These are phyloP conservation scores for Xenentodon cancila DNA, from an alignment of 2,797 vertebrate species.

Conservation along the genomic window DNA sequence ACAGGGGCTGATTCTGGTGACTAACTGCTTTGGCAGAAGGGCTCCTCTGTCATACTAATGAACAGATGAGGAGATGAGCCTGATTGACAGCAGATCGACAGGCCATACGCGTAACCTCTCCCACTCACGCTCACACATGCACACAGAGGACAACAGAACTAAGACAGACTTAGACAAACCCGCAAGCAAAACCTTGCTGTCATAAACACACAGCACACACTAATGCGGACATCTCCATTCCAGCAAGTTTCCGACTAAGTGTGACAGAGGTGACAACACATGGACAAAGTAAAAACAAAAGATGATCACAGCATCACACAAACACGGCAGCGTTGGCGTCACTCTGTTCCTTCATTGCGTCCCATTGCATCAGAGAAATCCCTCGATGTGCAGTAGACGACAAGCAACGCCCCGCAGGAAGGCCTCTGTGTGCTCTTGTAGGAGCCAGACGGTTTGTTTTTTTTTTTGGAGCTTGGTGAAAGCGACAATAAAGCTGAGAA, in stretches of 20 bases:
- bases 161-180: slow-evolving; percentile 14
- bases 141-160: slow-evolving; percentile 27
- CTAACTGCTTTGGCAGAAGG: slow-evolving; percentile 83
- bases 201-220: slow-evolving; percentile 21
- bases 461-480: slow-evolving; percentile 20
- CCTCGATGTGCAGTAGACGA: slow-evolving; percentile 70
- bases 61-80: slow-evolving; percentile 76
- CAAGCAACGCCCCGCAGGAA: slow-evolving; percentile 57
- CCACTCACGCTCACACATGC: slow-evolving; percentile 17
- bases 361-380: slow-evolving; percentile 86
- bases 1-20: slow-evolving; percentile 83
- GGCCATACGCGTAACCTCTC: slow-evolving; percentile 39
- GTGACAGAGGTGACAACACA: slow-evolving; percentile 44
- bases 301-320: slow-evolving; percentile 47
- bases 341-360: slow-evolving; percentile 80
- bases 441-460: slow-evolving; percentile 13
- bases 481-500: slow-evolving; percentile 20
- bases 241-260: slow-evolving; percentile 19
- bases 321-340: slow-evolving; percentile 72
- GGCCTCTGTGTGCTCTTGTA: slow-evolving; percentile 4
- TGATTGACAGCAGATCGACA: slow-evolving; percentile 74
- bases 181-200: slow-evolving; percentile 27
- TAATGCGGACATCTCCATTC: slow-evolving; percentile 21
- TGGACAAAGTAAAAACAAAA: slow-evolving; percentile 32
- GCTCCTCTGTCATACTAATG: slow-evolving; percentile 82